These are phyloP conservation scores for Zoanthus solanderi DNA, from an alignment of 92 coral and sea anemone species.

Conservation along the genomic window DNA sequence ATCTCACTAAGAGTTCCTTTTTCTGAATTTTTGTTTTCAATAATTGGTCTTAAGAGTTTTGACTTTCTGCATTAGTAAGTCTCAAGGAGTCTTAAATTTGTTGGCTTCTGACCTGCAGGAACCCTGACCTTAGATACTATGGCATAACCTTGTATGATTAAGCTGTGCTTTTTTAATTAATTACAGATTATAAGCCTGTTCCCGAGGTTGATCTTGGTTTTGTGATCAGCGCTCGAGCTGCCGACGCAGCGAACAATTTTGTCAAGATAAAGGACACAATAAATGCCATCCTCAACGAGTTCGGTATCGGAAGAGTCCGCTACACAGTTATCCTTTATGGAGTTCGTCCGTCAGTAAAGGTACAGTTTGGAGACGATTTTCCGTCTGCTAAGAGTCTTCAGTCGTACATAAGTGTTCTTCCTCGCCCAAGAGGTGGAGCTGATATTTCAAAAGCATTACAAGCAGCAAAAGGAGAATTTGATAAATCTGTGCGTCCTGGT, in stretches of 20 bases:
- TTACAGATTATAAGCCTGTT: slow-evolving; percentile 17
- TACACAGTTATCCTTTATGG: slow-evolving; percentile 27
- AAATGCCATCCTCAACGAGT: slow-evolving; percentile 29
- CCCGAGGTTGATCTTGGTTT: slow-evolving; percentile 42
- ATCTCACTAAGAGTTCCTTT: no score
- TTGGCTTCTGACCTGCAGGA: no score
- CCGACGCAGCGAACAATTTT: slow-evolving; percentile 20
- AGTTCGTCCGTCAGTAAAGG: slow-evolving; percentile 10
- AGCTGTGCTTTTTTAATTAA: no score
- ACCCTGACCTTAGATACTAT: not conserved
- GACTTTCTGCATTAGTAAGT: no score
- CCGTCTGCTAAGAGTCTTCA: not conserved
- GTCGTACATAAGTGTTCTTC: slow-evolving; percentile 11
- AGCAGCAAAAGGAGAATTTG: slow-evolving; percentile 6
- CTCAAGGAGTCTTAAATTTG: no score
- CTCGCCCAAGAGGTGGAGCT: slow-evolving; percentile 25
- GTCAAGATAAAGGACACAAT: slow-evolving; percentile 18
- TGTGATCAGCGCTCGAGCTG: slow-evolving; percentile 23
- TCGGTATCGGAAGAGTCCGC: slow-evolving; percentile 35
- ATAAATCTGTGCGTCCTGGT: slow-evolving; percentile 6
- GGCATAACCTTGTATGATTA: not conserved
- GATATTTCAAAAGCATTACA: slow-evolving; percentile 17
- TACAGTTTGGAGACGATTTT: slow-evolving; percentile 23
- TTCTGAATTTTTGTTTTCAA: no score
- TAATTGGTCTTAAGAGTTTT: no score